A percentile compares a stretch with the other conserved stretches of the same genome.
phyloP scores from a whole-genome alignment of 2,888 invertebrate species.

The Drosophila algonquin region DNA sequence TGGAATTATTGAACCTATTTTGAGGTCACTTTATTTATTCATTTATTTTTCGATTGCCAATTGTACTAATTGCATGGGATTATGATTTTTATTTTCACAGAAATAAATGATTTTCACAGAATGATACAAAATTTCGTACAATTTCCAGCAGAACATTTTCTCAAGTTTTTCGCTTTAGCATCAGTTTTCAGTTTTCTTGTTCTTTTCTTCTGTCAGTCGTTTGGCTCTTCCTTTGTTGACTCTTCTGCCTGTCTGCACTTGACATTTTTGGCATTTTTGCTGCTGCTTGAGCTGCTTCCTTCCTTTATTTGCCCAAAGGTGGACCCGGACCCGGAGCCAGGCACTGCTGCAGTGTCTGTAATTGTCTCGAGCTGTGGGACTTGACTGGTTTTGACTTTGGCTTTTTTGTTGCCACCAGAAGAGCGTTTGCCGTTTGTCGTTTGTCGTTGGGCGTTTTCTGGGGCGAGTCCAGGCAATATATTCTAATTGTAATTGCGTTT shows the following conservation, averaged over 20 bases:
- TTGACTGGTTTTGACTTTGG: conserved; percentile 10
- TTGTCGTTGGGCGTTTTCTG: neutral
- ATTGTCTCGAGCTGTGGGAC: conserved; percentile 29
- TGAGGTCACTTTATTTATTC: conserved; percentile 21
- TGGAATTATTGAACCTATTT: conserved; percentile 13
- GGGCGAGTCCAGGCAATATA: conserved; percentile 8
- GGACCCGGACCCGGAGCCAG: neutral
- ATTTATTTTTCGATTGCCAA: conserved; percentile 10
- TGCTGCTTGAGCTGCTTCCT: conserved; percentile 1
- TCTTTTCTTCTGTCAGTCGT: conserved; percentile 15
- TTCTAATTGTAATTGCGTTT: conserved; percentile 38
- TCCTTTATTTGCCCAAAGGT: neutral
- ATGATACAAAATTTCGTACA: conserved; percentile 23
- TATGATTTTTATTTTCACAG: neutral
- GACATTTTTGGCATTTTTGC: conserved; percentile 31
- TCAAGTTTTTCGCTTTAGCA: neutral
- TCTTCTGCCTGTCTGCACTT: conserved; percentile 33
- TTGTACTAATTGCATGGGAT: neutral
- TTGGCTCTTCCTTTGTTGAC: conserved; percentile 6
- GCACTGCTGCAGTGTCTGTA: conserved; percentile 18
- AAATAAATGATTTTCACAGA: neutral
- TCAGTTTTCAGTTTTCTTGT: conserved; percentile 3
- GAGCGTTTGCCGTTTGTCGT: neutral
- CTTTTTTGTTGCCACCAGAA: conserved; percentile 19
- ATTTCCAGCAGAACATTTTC: conserved; percentile 20